A percentile compares a stretch with the other conserved stretches of the same genome.
Evolutionary conservation across 2,113 vertebrate species (phyloP).

Genomic region (Chamaetylas fuelleborni): DNA sequence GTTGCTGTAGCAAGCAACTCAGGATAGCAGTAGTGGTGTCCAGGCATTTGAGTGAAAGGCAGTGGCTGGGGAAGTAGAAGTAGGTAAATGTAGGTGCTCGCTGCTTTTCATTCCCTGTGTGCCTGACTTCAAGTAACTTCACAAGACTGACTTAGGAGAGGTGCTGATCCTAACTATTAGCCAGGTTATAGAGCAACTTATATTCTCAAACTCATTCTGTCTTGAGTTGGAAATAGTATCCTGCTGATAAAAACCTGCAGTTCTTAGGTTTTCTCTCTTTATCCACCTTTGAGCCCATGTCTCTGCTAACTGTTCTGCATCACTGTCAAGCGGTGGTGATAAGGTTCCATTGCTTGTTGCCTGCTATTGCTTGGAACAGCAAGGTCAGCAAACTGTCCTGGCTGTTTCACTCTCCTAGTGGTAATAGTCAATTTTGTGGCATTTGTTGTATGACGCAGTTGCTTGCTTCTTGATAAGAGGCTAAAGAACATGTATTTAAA

Average conservation of each 20-base stretch:
- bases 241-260: neutral
- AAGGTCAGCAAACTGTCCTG: neutral
- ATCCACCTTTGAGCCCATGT: neutral
- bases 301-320: neutral
- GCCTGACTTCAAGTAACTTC: neutral
- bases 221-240: neutral
- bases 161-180: neutral
- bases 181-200: neutral
- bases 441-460: neutral
- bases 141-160: neutral
- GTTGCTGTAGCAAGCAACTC: neutral
- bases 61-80: neutral
- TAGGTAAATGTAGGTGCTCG: neutral
- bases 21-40: neutral
- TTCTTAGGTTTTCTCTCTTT: neutral
- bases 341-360: neutral
- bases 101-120: neutral
- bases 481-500: neutral
- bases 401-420: neutral
- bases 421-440: neutral
- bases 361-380: neutral
- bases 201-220: neutral
- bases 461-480: neutral
- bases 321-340: neutral
- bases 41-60: neutral